A percentile compares a stretch with the other conserved stretches of the same genome.
These are phyloP conservation scores for Drosophila repletoides DNA, from an alignment of 1,140 invertebrate species.

Conservation along the genomic window DNA sequence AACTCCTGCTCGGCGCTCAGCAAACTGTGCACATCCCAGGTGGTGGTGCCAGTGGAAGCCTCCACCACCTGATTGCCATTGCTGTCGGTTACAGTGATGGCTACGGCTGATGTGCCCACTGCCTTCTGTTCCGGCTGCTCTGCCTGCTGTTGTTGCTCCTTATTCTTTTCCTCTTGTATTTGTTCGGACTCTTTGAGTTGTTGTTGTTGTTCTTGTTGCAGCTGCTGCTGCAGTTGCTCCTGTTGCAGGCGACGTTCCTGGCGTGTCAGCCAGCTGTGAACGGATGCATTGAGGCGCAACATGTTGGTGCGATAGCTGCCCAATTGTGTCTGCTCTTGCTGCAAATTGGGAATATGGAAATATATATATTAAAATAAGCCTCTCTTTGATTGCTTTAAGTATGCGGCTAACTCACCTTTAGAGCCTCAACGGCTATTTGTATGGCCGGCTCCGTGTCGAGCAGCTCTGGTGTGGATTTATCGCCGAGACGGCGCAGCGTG, in stretches of 20 bases:
- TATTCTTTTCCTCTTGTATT: constrained; percentile 8
- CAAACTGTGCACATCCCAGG: constrained; percentile 77
- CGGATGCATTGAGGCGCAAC: constrained; percentile 88
- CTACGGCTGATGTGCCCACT: constrained; percentile 23
- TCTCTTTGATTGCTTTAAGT: background rate
- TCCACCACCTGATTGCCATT: constrained; percentile 74
- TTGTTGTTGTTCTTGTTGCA: constrained; percentile 14
- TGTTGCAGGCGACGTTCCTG: constrained; percentile 82
- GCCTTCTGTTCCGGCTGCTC: background rate
- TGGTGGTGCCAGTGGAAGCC: constrained; percentile 75
- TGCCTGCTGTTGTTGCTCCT: background rate
- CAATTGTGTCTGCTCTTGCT: constrained; percentile 87
- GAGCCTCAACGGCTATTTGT: constrained; percentile 73
- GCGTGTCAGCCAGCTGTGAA: constrained; percentile 87
- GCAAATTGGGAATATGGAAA: constrained; percentile 63
- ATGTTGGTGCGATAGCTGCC: constrained; percentile 88
- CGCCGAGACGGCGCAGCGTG: constrained; percentile 62
- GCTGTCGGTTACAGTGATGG: constrained; percentile 68
- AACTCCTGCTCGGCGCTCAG: constrained; percentile 82
- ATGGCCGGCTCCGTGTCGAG: constrained; percentile 81
- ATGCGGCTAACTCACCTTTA: constrained; percentile 58
- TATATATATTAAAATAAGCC: background rate
- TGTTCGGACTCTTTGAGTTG: constrained; percentile 62
- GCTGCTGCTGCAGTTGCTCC: constrained; percentile 52
- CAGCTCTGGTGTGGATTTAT: constrained; percentile 60